Percentiles rank a stretch among this genome's conserved stretches.
These are phyloP conservation scores for Arvicanthis niloticus DNA, from an alignment of 2,113 vertebrate species.

Conservation along the genomic window DNA sequence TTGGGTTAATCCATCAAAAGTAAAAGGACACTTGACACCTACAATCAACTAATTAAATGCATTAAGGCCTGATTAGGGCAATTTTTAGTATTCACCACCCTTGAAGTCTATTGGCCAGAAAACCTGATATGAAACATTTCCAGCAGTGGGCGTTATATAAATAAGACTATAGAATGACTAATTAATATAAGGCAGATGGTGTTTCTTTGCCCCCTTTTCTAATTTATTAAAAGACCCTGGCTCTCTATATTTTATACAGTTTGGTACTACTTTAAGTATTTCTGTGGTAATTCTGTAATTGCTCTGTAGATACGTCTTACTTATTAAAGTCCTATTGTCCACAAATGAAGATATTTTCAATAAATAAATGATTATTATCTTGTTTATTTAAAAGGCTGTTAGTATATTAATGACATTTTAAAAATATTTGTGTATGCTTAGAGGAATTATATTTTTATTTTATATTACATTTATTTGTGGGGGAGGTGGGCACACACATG, in stretches of 20 bases:
- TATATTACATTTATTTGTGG: background rate
- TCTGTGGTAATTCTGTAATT: conserved; percentile 35
- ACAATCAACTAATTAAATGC: conserved; percentile 83
- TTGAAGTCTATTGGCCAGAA: conserved; percentile 39
- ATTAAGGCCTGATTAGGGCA: conserved; percentile 39
- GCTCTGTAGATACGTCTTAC: background rate
- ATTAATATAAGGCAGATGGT: conserved; percentile 40
- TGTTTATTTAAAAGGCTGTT: conserved; percentile 35
- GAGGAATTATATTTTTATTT: background rate
- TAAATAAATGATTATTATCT: conserved; percentile 21
- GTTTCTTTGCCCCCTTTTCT: conserved; percentile 4
- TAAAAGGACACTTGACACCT: conserved; percentile 67
- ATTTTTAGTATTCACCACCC: conserved; percentile 60
- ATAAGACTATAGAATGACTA: background rate
- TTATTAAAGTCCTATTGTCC: conserved; percentile 37
- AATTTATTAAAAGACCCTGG: conserved; percentile 45
- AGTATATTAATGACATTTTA: conserved; percentile 21
- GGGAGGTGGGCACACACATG: background rate
- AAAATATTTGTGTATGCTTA: conserved; percentile 33
- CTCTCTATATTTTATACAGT: conserved; percentile 2
- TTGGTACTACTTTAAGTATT: conserved; percentile 51
- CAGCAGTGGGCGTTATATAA: conserved; percentile 23
- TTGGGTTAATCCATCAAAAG: conserved; percentile 77
- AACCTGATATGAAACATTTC: conserved; percentile 27
- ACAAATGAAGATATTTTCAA: conserved; percentile 40